A percentile compares a stretch with the other conserved stretches of the same genome.
These are phyloP conservation scores for Ophiodon elongatus DNA, from an alignment of 2,113 vertebrate genomes.

Conservation along the genomic window DNA sequence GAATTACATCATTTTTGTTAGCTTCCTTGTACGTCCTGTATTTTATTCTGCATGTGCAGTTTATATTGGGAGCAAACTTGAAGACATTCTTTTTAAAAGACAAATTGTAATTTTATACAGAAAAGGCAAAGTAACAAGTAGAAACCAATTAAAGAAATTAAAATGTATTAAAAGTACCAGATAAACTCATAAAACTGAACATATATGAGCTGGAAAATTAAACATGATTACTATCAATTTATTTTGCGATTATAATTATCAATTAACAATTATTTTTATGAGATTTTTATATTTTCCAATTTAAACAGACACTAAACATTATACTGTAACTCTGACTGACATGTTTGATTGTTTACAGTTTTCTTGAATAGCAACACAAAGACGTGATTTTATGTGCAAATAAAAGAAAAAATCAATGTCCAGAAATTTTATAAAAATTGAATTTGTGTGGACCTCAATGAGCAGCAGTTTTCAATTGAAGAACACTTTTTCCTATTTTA, in stretches of 20 bases:
- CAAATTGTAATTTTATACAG: not conserved
- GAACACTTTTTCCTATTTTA: not conserved
- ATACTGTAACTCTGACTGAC: not conserved
- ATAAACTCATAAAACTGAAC: not conserved
- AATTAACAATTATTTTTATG: not conserved
- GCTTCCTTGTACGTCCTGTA: not conserved
- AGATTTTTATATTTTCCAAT: not conserved
- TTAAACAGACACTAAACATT: not conserved
- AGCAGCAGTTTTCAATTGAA: not conserved
- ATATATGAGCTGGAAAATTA: not conserved
- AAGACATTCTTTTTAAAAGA: not conserved
- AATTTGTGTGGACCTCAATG: no score
- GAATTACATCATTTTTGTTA: not conserved
- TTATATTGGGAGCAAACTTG: not conserved
- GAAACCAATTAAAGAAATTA: not conserved
- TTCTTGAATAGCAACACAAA: not conserved
- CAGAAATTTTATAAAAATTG: not conserved
- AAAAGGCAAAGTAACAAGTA: not conserved
- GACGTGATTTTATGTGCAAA: not conserved
- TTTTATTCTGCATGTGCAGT: not conserved
- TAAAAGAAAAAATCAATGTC: not conserved
- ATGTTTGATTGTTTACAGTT: not conserved
- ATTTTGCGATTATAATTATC: not conserved
- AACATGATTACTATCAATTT: not conserved
- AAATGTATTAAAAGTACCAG: not conserved